These are phyloP conservation scores for Geotrupes spiniger DNA, from an alignment of 2,888 invertebrate genomes.

Conservation along the genomic window DNA sequence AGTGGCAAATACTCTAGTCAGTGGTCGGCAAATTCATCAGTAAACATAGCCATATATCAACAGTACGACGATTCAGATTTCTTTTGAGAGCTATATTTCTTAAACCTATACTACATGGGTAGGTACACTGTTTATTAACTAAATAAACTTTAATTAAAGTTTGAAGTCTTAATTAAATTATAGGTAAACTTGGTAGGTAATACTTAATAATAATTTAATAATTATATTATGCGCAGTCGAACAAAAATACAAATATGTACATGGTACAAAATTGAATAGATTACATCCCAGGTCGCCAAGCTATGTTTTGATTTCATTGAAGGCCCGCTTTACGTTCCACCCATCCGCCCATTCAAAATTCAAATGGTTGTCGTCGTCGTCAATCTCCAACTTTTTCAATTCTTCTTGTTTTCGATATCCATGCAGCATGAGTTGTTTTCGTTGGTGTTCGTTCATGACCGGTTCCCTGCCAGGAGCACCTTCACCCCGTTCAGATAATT, in stretches of 20 bases:
- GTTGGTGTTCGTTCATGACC: constrained; percentile 76
- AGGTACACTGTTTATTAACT: too few species aligned
- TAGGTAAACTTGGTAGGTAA: too few species aligned
- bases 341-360: constrained; percentile 89
- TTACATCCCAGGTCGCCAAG: constrained; percentile 64
- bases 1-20: too few species aligned
- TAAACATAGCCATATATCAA: too few species aligned
- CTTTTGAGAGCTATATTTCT: too few species aligned
- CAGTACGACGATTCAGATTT: too few species aligned
- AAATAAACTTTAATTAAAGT: too few species aligned
- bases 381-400: constrained; percentile 78
- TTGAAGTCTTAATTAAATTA: too few species aligned
- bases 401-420: constrained; percentile 81
- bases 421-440: constrained; percentile 84
- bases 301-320: constrained; percentile 78
- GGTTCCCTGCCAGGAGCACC: constrained; percentile 88
- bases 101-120: too few species aligned
- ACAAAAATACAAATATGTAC: not conserved
- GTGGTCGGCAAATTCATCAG: too few species aligned
- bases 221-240: too few species aligned
- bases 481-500: constrained; percentile 76
- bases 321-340: constrained; percentile 75
- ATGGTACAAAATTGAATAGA: not conserved
- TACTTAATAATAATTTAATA: too few species aligned
- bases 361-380: constrained; percentile 86